Conservation (phyloP, 2,113 vertebrate genomes). For the Vulpes lagopus region DNA sequence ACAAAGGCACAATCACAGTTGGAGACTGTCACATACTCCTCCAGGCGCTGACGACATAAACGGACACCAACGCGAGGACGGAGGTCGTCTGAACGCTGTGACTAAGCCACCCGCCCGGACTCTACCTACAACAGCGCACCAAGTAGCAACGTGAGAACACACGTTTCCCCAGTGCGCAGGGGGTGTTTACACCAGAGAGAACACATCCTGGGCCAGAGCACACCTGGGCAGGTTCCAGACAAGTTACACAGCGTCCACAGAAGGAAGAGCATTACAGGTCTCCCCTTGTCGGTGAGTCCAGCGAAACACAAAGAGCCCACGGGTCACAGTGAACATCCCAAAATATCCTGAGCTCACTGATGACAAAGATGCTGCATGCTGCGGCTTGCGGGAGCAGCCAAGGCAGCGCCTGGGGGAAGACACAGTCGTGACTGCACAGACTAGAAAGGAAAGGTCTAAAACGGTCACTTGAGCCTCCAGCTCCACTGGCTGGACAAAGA, state of each 20-base stretch:
- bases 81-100: background rate
- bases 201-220: background rate
- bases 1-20: background rate
- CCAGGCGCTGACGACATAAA: background rate
- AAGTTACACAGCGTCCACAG: background rate
- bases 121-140: rapidly evolving
- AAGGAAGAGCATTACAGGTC: background rate
- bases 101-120: background rate
- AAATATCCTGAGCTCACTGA: background rate
- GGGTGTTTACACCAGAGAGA: rapidly evolving
- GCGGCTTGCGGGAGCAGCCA: background rate
- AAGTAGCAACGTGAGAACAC: rapidly evolving
- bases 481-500: background rate
- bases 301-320: background rate
- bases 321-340: background rate
- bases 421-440: background rate
- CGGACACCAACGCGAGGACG: background rate
- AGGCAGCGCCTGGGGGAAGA: background rate
- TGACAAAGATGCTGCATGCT: background rate
- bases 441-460: background rate
- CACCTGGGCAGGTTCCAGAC: background rate
- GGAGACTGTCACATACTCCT: too few relatives aligned
- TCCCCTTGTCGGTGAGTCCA: background rate
- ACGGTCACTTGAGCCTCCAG: background rate
- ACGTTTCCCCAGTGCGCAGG: background rate